phyloP scores from a whole-genome alignment of 2,797 vertebrate species.

The Schizopygopsis pylzovi region DNA sequence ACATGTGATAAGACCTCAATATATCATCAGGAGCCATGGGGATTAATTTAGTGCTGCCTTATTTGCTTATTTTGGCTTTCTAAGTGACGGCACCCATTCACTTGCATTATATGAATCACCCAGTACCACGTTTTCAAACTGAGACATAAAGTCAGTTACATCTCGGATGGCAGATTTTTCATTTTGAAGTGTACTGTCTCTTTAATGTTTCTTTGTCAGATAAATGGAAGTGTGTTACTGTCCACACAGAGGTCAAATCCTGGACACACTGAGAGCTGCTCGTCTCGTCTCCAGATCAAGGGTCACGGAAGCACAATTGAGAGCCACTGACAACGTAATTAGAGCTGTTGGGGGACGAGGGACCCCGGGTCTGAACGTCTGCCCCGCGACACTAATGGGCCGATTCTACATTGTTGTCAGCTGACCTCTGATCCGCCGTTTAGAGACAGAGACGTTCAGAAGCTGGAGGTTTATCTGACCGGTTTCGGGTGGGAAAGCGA shows the following conservation, averaged over 20 bases:
- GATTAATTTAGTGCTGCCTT: background rate
- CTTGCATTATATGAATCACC: too few relatives aligned
- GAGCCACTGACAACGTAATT: conserved; percentile 75
- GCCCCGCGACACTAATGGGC: conserved; percentile 61
- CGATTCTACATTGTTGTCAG: conserved; percentile 63
- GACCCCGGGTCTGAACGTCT: conserved; percentile 62
- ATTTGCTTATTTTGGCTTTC: background rate
- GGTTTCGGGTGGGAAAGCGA: conserved; percentile 52
- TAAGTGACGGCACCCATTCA: too few relatives aligned
- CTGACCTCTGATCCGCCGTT: conserved; percentile 62
- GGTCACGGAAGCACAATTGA: conserved; percentile 63
- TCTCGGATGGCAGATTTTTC: background rate
- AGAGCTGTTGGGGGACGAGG: conserved; percentile 68
- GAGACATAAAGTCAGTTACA: background rate
- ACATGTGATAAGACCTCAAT: background rate
- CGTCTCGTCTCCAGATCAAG: conserved; percentile 46
- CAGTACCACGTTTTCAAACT: background rate
- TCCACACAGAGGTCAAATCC: conserved; percentile 69
- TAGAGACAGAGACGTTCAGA: conserved; percentile 27
- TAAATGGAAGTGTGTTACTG: conserved; percentile 64
- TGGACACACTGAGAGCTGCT: conserved; percentile 64
- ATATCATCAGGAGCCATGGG: background rate
- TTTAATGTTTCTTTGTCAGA: conserved; percentile 40
- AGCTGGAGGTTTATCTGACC: conserved; percentile 37
- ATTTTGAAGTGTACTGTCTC: background rate